phyloP scores from a whole-genome alignment of 2,797 vertebrate species.

The Melanotaenia boesemani region DNA sequence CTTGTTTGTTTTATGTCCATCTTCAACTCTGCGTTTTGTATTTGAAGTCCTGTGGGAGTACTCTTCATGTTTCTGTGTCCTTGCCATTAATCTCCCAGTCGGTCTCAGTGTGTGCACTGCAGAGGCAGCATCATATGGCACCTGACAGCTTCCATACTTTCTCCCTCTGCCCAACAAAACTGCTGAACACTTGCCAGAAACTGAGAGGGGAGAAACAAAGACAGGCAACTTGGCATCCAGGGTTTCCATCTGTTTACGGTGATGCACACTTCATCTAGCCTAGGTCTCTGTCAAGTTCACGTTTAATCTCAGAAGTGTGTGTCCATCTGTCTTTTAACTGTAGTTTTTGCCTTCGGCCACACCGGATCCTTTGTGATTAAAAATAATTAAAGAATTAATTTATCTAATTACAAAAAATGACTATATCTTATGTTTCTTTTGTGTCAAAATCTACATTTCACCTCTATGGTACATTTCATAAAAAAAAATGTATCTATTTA shows the following conservation, averaged over 20 bases:
- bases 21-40: constrained; percentile 2
- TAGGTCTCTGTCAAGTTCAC: constrained; percentile 47
- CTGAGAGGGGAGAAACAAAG: constrained; percentile 11
- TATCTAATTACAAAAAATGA: not conserved
- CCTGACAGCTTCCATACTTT: constrained; percentile 77
- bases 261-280: constrained; percentile 35
- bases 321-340: constrained; percentile 27
- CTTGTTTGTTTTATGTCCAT: constrained; percentile 15
- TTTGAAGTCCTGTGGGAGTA: constrained; percentile 16
- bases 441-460: not conserved
- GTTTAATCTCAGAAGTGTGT: constrained; percentile 38
- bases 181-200: constrained; percentile 57
- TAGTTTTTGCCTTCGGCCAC: not conserved
- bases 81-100: constrained; percentile 54
- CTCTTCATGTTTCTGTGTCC: constrained; percentile 16
- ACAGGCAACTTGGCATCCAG: constrained; percentile 26
- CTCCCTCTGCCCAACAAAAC: constrained; percentile 64
- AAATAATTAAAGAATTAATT: not conserved
- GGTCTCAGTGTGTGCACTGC: constrained; percentile 61
- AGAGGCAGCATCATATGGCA: constrained; percentile 74
- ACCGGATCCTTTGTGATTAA: not conserved
- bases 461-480: not conserved
- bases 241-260: constrained; percentile 53
- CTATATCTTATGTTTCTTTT: not conserved
- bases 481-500: not conserved